phyloP scores from a whole-genome alignment of 2,797 vertebrate genomes.

The Clarias pachynema region DNA sequence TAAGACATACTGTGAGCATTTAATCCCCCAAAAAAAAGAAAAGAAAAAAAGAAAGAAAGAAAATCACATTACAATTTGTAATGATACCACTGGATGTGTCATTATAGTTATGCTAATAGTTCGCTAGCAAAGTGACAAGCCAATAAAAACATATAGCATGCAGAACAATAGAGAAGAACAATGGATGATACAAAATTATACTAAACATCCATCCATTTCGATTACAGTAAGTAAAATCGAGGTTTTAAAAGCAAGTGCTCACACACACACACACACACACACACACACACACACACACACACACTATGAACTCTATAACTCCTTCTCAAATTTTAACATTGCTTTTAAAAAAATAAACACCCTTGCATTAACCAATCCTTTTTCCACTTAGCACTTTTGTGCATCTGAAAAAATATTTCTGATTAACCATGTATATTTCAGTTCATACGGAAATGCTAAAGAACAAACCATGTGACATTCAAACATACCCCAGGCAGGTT shows the following conservation, averaged over 20 bases:
- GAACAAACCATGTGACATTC: background rate
- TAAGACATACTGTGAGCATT: too few relatives aligned
- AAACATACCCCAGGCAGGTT: background rate
- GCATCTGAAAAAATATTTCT: background rate
- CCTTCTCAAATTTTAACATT: background rate
- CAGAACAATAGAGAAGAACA: background rate
- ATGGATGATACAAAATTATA: background rate
- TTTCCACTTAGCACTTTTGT: background rate
- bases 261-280: background rate
- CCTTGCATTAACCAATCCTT: background rate
- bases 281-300: background rate
- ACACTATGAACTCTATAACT: background rate
- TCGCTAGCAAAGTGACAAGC: background rate
- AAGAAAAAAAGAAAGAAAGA: background rate
- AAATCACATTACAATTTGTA: background rate
- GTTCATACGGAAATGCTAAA: too few relatives aligned
- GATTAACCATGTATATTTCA: background rate
- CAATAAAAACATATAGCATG: background rate
- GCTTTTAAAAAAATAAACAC: background rate
- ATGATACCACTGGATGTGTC: background rate
- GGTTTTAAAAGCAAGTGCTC: background rate
- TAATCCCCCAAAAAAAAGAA: background rate
- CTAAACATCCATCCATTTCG: background rate
- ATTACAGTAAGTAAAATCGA: background rate
- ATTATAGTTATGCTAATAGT: background rate